A percentile compares a stretch with the other conserved stretches of the same genome.
phyloP scores from a whole-genome alignment of 53 echinoderm and acorn worm genomes.

The Patiria pectinifera region DNA sequence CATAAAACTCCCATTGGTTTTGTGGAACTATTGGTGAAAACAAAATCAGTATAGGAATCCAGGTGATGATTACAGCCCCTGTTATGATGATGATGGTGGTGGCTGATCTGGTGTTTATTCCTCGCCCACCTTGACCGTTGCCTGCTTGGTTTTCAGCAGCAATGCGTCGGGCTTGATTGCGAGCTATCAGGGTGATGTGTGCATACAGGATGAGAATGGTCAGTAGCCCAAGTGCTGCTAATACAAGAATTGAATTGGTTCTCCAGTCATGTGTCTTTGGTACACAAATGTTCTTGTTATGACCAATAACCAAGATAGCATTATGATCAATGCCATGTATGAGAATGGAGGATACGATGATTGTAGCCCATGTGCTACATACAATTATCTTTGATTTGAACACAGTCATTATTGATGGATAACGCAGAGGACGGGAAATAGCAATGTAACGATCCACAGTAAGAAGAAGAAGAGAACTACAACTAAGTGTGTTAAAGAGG shows the following conservation, averaged over 20 bases:
- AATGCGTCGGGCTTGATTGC: not conserved
- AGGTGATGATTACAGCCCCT: not conserved
- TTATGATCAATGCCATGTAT: not conserved
- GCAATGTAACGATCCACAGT: constrained; percentile 10
- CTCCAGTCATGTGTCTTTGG: not conserved
- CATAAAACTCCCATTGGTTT: not conserved
- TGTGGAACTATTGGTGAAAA: not conserved
- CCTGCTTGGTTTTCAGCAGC: constrained; percentile 2
- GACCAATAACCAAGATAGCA: not conserved
- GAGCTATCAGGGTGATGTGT: not conserved
- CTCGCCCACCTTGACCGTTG: not conserved
- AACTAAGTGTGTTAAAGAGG: not conserved
- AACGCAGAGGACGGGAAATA: not conserved
- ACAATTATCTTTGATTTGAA: not conserved
- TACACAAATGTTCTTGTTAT: not conserved
- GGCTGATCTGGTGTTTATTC: constrained; percentile 10
- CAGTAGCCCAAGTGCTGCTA: not conserved
- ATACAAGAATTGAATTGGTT: not conserved
- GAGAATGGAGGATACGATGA: not conserved
- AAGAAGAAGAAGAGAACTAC: not conserved
- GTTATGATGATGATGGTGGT: constrained; percentile 10
- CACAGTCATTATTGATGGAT: not conserved
- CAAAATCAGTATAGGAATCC: not conserved
- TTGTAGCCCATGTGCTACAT: not conserved
- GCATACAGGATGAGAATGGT: not conserved